phyloP scores from a whole-genome alignment of 2,113 vertebrate genomes.

The Greenwoodochromis staneri region DNA sequence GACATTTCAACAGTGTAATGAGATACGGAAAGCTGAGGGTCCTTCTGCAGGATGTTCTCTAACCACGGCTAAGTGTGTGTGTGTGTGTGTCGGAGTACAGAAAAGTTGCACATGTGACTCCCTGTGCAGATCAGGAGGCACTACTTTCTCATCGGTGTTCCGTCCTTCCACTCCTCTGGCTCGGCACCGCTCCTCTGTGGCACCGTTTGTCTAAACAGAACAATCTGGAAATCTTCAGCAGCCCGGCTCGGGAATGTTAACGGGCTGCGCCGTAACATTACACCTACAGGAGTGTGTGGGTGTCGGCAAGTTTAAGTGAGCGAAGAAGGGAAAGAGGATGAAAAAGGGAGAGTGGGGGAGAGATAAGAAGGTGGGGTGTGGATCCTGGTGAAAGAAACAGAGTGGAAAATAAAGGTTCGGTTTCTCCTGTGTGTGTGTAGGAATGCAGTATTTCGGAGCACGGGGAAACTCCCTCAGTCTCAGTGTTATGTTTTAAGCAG shows the following conservation, averaged over 20 bases:
- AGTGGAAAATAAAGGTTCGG: slow-evolving; percentile 14
- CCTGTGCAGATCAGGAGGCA: background rate
- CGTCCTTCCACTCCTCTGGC: background rate
- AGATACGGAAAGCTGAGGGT: slow-evolving; percentile 30
- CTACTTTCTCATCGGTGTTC: background rate
- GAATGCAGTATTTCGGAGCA: background rate
- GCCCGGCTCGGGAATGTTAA: slow-evolving; percentile 41
- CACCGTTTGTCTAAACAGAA: slow-evolving; percentile 45
- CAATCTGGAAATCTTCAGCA: slow-evolving; percentile 60
- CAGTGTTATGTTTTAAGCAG: slow-evolving; percentile 32
- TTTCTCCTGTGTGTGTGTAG: background rate
- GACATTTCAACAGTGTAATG: slow-evolving; percentile 67
- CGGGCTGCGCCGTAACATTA: slow-evolving; percentile 41
- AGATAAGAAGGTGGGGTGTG: background rate
- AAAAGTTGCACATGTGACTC: background rate
- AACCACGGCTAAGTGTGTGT: background rate
- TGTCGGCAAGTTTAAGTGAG: slow-evolving; percentile 1
- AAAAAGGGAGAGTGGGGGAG: background rate
- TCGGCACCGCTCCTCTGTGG: background rate
- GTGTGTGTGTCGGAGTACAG: accelerated
- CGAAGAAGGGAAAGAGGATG: background rate
- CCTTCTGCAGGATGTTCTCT: slow-evolving; percentile 27
- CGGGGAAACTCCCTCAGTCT: slow-evolving; percentile 33
- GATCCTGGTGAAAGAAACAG: background rate
- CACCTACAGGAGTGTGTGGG: slow-evolving; percentile 40